Evolutionary conservation across 1,140 invertebrate genomes (phyloP).

Genomic region (Drosophila sucinea): DNA sequence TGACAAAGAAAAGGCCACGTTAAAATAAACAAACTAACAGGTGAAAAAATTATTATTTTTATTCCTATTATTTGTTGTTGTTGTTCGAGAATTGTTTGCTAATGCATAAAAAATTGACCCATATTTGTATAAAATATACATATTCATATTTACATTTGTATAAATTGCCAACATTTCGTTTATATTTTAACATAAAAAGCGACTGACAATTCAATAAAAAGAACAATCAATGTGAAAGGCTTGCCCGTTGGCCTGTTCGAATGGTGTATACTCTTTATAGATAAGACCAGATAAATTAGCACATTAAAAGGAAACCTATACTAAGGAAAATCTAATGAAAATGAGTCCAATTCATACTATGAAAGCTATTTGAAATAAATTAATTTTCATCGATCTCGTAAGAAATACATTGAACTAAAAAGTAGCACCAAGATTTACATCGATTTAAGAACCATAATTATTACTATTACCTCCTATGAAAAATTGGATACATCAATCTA

Average conservation of each 20-base stretch:
- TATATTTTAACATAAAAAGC: constrained; percentile 39
- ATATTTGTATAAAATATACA: constrained; percentile 71
- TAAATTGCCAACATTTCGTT: constrained; percentile 13
- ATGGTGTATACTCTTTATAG: not conserved
- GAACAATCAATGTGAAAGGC: constrained; percentile 34
- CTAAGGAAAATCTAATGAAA: too few species aligned
- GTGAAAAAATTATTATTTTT: constrained; percentile 20
- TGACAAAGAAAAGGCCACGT: constrained; percentile 1
- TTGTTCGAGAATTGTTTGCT: constrained; percentile 38
- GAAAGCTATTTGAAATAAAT: too few species aligned
- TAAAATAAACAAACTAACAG: constrained; percentile 17
- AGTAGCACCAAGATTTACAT: too few species aligned
- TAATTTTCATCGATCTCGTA: too few species aligned
- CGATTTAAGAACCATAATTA: too few species aligned
- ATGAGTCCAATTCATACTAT: too few species aligned
- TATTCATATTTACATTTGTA: constrained; percentile 70
- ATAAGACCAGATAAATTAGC: too few species aligned
- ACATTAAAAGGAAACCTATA: too few species aligned
- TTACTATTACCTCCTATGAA: too few species aligned
- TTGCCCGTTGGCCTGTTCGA: constrained; percentile 40
- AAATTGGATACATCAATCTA: too few species aligned
- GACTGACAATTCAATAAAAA: constrained; percentile 15
- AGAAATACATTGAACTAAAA: too few species aligned
- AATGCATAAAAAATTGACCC: constrained; percentile 77
- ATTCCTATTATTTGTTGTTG: constrained; percentile 22